Percentiles rank a stretch among this genome's conserved stretches.
phyloP scores from a whole-genome alignment of 2,113 vertebrate species.

The Epinephelus cyanopodus region DNA sequence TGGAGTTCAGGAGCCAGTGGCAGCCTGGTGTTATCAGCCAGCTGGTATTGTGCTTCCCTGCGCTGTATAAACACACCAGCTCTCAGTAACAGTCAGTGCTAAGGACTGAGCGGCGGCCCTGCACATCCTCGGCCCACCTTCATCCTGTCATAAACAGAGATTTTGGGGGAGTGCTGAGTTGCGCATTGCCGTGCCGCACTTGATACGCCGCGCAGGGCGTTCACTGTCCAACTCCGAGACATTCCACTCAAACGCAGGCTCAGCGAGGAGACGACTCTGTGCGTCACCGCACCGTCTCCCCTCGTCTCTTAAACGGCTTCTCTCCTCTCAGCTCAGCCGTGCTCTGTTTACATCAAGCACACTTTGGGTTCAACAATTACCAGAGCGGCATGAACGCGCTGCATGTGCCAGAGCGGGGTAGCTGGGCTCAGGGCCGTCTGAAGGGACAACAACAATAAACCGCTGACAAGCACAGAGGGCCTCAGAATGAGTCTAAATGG shows the following conservation, averaged over 20 bases:
- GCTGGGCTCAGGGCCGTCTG: slow-evolving; percentile 18
- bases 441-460: slow-evolving; percentile 61
- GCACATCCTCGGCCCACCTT: slow-evolving; percentile 77
- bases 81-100: slow-evolving; percentile 89
- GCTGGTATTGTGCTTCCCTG: slow-evolving; percentile 78
- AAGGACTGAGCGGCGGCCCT: slow-evolving; percentile 77
- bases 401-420: slow-evolving; percentile 35
- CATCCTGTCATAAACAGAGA: slow-evolving; percentile 75
- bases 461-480: slow-evolving; percentile 46
- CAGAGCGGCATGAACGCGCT: slow-evolving; percentile 49
- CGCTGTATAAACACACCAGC: slow-evolving; percentile 84
- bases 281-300: slow-evolving; percentile 40
- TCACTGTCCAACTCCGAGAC: slow-evolving; percentile 65
- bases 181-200: slow-evolving; percentile 51
- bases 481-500: slow-evolving; percentile 57
- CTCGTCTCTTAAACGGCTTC: slow-evolving; percentile 38
- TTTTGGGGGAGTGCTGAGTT: slow-evolving; percentile 75
- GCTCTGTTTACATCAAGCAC: slow-evolving; percentile 67
- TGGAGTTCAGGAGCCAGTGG: slow-evolving; percentile 54
- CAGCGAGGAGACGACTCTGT: slow-evolving; percentile 49
- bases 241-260: slow-evolving; percentile 70
- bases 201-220: slow-evolving; percentile 60
- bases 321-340: slow-evolving; percentile 45
- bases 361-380: slow-evolving; percentile 66
- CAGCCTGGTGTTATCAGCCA: slow-evolving; percentile 83